These are phyloP conservation scores for Drosophila paulistorum DNA, from an alignment of 1,140 invertebrate species.

Conservation along the genomic window DNA sequence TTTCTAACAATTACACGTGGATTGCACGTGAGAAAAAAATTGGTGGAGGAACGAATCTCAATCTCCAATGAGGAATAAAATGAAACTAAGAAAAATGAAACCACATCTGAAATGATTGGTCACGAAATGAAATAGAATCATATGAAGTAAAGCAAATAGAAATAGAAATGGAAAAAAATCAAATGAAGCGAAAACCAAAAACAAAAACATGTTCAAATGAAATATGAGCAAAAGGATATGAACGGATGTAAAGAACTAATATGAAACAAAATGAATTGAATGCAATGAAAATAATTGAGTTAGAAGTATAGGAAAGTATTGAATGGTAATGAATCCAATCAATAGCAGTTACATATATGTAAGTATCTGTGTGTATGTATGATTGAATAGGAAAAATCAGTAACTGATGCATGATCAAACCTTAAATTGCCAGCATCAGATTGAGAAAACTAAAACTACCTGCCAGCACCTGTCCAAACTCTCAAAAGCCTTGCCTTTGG, in stretches of 20 bases:
- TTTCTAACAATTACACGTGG: slow-evolving; percentile 6
- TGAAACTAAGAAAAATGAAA: neutral
- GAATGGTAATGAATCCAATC: too few relatives aligned
- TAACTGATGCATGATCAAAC: neutral
- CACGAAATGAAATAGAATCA: neutral
- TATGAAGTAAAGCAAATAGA: neutral
- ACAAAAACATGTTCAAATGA: neutral
- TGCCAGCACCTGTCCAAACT: slow-evolving; percentile 10
- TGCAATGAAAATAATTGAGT: too few relatives aligned
- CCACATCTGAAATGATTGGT: neutral
- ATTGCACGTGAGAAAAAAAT: neutral
- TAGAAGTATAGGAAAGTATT: too few relatives aligned
- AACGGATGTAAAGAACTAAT: neutral
- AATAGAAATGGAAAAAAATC: neutral
- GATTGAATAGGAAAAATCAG: too few relatives aligned
- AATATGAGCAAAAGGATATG: neutral
- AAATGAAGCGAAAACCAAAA: neutral
- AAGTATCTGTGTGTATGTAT: too few relatives aligned
- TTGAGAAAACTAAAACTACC: slow-evolving; percentile 10
- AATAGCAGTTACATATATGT: too few relatives aligned
- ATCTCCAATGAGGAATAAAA: too few relatives aligned
- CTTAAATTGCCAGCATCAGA: slow-evolving; percentile 4
- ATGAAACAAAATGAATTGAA: too few relatives aligned
- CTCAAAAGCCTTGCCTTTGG: neutral
- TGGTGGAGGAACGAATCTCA: neutral